These are phyloP conservation scores for Plutella xylostella DNA, from an alignment of 2,888 invertebrate species.

Conservation along the genomic window DNA sequence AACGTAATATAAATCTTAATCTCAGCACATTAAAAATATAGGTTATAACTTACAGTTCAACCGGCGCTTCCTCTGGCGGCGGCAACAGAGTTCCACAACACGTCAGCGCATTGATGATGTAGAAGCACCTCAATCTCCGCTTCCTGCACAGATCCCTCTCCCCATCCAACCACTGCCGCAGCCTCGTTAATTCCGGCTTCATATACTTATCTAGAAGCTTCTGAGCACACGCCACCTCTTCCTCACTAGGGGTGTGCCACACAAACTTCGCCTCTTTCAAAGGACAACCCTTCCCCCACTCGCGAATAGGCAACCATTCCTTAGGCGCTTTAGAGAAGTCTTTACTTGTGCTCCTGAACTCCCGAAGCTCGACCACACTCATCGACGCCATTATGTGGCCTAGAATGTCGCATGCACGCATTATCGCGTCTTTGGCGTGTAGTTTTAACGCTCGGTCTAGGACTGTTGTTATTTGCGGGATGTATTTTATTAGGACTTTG, in stretches of 20 bases:
- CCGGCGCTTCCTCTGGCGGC: slow-evolving; percentile 73
- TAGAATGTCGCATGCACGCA: slow-evolving; percentile 72
- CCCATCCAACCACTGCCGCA: slow-evolving; percentile 68
- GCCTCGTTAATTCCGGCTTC: slow-evolving; percentile 70
- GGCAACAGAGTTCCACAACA: slow-evolving; percentile 76
- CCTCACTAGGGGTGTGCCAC: slow-evolving; percentile 82
- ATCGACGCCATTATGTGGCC: slow-evolving; percentile 70
- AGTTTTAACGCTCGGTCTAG: slow-evolving; percentile 78
- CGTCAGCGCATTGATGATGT: slow-evolving; percentile 74
- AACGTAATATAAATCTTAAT: no score
- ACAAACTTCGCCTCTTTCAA: slow-evolving; percentile 74
- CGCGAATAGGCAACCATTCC: slow-evolving; percentile 78
- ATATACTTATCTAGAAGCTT: slow-evolving; percentile 75
- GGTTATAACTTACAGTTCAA: slow-evolving; percentile 66
- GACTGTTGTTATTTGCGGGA: slow-evolving; percentile 73
- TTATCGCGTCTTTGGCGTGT: slow-evolving; percentile 74
- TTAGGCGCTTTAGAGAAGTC: slow-evolving; percentile 74
- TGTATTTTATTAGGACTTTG: slow-evolving; percentile 72
- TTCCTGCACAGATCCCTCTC: slow-evolving; percentile 71
- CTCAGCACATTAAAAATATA: no score
- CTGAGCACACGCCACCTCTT: slow-evolving; percentile 76
- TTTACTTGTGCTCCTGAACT: slow-evolving; percentile 71
- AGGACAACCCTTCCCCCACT: slow-evolving; percentile 84
- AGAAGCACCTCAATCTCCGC: slow-evolving; percentile 75
- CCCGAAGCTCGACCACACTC: slow-evolving; percentile 71